phyloP scores from a whole-genome alignment of 2,797 vertebrate species.

The Echiichthys vipera region DNA sequence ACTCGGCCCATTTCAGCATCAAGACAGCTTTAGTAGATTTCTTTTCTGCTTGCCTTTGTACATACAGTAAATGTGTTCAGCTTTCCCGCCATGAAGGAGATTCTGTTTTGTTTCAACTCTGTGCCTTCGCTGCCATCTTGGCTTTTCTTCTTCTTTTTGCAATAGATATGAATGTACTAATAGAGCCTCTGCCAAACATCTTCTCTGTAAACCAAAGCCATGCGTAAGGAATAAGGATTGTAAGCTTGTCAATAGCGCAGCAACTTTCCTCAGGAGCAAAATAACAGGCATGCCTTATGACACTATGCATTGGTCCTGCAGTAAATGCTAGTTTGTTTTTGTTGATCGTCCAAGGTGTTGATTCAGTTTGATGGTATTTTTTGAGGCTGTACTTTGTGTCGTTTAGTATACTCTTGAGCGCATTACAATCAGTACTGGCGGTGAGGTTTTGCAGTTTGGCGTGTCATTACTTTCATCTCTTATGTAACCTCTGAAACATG shows the following conservation, averaged over 20 bases:
- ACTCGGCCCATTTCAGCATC: slow-evolving; percentile 13
- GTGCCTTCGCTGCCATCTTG: slow-evolving; percentile 44
- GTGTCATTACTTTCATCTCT: background rate
- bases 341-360: background rate
- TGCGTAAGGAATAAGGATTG: slow-evolving; percentile 23
- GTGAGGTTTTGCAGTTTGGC: background rate
- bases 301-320: slow-evolving; percentile 7
- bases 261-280: slow-evolving; percentile 41
- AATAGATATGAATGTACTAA: slow-evolving; percentile 29
- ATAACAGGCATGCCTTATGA: background rate
- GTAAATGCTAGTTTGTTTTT: background rate
- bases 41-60: slow-evolving; percentile 8
- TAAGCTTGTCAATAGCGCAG: background rate
- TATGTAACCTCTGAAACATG: background rate
- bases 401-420: background rate
- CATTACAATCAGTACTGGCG: slow-evolving; percentile 6
- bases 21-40: background rate
- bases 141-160: slow-evolving; percentile 17
- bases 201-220: slow-evolving; percentile 67
- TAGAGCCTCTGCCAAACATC: slow-evolving; percentile 32
- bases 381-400: background rate
- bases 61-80: background rate
- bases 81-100: slow-evolving; percentile 4
- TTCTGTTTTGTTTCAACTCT: slow-evolving; percentile 21
- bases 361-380: background rate